Conservation (phyloP, 2,888 invertebrate genomes). For the Epistrophella euchroma region DNA sequence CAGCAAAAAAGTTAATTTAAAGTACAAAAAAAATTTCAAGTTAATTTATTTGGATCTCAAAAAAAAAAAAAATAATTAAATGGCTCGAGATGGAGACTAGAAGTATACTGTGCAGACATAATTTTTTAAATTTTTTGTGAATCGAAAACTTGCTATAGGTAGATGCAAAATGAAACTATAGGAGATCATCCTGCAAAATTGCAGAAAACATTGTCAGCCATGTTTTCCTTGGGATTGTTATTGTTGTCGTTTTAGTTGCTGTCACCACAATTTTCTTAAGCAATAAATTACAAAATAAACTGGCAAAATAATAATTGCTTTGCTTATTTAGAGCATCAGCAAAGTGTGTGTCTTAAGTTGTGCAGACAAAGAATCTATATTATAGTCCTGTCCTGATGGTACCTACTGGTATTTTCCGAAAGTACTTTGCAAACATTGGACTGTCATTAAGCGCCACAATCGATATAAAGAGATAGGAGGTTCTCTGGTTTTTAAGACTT, state of each 20-base stretch:
- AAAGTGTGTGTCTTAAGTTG: conserved; percentile 35
- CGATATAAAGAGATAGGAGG: conserved; percentile 2
- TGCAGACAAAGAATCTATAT: not conserved
- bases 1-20: no score
- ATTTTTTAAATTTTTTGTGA: not conserved
- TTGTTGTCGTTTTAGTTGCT: conserved; percentile 15
- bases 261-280: conserved; percentile 19
- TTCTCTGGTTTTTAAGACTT: not conserved
- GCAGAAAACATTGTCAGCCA: conserved; percentile 16
- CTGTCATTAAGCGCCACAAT: conserved; percentile 43
- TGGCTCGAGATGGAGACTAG: no score
- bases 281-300: conserved; percentile 60
- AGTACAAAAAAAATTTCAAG: no score
- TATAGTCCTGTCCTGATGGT: not conserved
- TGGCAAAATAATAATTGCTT: conserved; percentile 67
- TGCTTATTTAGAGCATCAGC: conserved; percentile 33
- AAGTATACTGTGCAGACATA: no score
- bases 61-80: no score
- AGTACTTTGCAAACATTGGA: conserved; percentile 60
- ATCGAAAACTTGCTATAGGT: not conserved
- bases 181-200: not conserved
- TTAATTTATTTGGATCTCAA: no score
- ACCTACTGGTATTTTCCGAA: not conserved
- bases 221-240: conserved; percentile 18
- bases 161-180: not conserved